Evolutionary conservation across 2,888 invertebrate genomes (phyloP).

Genomic region (Epiblema foenella): DNA sequence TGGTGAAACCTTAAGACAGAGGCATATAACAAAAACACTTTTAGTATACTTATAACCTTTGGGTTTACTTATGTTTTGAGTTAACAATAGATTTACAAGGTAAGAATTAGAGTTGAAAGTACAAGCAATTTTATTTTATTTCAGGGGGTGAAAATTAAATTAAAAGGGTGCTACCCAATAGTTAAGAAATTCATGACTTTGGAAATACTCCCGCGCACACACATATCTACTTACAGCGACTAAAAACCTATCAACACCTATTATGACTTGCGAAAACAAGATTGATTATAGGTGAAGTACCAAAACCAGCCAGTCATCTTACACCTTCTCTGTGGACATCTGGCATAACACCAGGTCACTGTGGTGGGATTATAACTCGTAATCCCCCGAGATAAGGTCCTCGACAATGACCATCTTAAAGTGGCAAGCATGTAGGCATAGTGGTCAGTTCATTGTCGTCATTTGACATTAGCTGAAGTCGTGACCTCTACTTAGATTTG

Average conservation of each 20-base stretch:
- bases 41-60: too few relatives aligned
- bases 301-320: conserved; percentile 49
- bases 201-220: background rate
- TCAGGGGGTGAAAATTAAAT: background rate
- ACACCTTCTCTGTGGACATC: conserved; percentile 27
- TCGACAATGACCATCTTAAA: background rate
- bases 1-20: too few relatives aligned
- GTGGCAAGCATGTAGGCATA: background rate
- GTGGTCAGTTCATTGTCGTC: conserved; percentile 19
- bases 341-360: conserved; percentile 15
- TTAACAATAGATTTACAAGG: background rate
- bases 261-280: conserved; percentile 40
- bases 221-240: conserved; percentile 1
- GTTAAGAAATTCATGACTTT: background rate
- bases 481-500: conserved; percentile 29
- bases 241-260: conserved; percentile 22
- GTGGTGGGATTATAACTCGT: background rate
- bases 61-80: background rate
- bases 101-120: too few relatives aligned
- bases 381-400: background rate
- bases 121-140: background rate
- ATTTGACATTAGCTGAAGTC: conserved; percentile 30
- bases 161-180: too few relatives aligned
- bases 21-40: too few relatives aligned
- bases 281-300: conserved; percentile 49